These are phyloP conservation scores for Lamprotornis superbus DNA, from an alignment of 2,113 vertebrate species.

Conservation along the genomic window DNA sequence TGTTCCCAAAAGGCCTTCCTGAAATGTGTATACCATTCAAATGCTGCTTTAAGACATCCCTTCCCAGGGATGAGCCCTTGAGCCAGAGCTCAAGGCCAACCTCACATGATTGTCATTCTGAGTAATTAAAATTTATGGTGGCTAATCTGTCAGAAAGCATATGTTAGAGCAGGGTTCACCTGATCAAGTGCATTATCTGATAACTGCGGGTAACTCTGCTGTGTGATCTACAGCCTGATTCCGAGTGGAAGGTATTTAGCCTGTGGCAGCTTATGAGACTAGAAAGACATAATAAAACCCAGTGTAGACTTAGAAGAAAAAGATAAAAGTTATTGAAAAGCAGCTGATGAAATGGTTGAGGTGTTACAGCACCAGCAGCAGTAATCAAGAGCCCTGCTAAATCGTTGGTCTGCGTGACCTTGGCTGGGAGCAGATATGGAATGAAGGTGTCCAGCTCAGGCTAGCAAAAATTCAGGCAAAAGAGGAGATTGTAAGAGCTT, in stretches of 20 bases:
- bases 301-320: neutral
- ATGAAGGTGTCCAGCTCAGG: rapidly evolving
- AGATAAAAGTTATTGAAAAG: neutral
- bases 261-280: neutral
- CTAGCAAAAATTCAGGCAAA: neutral
- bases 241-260: neutral
- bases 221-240: neutral
- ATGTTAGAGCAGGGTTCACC: neutral
- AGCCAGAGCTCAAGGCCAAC: neutral
- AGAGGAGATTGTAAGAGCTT: neutral
- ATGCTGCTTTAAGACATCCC: neutral
- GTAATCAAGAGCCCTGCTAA: neutral
- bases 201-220: neutral
- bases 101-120: neutral
- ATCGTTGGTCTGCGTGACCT: rapidly evolving
- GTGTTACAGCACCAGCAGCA: neutral
- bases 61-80: too few species aligned
- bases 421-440: neutral
- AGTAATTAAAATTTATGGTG: neutral
- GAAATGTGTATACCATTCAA: rapidly evolving
- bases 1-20: neutral
- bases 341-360: neutral
- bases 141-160: neutral
- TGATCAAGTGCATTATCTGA: neutral
- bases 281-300: neutral